Evolutionary conservation across 2,797 vertebrate species (phyloP).

Genomic region (Chromobotia macracanthus): DNA sequence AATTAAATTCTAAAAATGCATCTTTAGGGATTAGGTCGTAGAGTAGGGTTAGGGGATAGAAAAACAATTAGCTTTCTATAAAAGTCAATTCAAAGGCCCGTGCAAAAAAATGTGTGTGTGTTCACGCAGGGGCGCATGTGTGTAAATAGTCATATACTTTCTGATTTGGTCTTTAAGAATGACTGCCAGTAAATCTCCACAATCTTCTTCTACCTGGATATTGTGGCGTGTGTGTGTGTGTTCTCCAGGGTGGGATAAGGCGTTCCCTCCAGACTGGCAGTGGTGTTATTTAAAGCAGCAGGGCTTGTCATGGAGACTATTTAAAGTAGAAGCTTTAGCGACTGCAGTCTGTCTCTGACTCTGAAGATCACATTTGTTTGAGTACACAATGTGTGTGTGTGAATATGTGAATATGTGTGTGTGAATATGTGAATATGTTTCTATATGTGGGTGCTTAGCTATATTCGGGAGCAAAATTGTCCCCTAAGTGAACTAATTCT

Average conservation of each 20-base stretch:
- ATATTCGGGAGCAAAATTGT: neutral
- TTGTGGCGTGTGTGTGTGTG: neutral
- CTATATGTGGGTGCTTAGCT: neutral
- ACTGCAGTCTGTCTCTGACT: conserved; percentile 69
- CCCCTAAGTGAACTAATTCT: neutral
- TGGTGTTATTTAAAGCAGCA: conserved; percentile 79
- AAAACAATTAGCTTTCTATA: neutral
- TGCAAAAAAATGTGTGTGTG: neutral
- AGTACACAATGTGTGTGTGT: conserved; percentile 25
- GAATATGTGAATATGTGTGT: too few species aligned
- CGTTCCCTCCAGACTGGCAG: conserved; percentile 77
- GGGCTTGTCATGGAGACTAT: conserved; percentile 77
- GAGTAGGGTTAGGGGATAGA: neutral
- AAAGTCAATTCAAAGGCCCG: neutral
- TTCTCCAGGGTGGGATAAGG: conserved; percentile 78
- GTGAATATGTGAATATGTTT: neutral
- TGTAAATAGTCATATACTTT: conserved; percentile 65
- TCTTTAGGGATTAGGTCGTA: neutral
- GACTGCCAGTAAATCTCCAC: conserved; percentile 74
- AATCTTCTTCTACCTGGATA: conserved; percentile 59
- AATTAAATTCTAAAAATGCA: neutral
- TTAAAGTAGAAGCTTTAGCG: conserved; percentile 78
- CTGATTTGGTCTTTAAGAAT: conserved; percentile 66
- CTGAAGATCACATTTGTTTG: conserved; percentile 30
- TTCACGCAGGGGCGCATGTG: conserved; percentile 2